phyloP scores from a whole-genome alignment of 23 tunicate species.

The Aplidium turbinatum region DNA sequence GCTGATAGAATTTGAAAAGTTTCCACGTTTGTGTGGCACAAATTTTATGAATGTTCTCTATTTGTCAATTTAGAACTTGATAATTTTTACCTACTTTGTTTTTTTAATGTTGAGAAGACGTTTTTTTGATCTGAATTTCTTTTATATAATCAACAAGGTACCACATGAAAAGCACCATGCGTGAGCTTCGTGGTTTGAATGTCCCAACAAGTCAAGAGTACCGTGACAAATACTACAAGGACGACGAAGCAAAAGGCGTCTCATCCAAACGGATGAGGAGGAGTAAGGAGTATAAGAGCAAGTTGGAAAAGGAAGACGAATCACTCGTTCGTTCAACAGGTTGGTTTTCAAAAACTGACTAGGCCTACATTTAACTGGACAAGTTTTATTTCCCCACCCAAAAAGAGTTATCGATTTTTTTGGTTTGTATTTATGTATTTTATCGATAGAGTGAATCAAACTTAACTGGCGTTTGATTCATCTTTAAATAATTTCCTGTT shows the following conservation, averaged over 20 bases:
- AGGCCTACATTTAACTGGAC: neutral
- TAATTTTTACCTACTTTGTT: too few relatives aligned
- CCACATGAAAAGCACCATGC: conserved; percentile 43
- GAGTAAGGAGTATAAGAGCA: conserved; percentile 7
- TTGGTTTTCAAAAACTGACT: neutral
- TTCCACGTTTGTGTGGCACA: neutral
- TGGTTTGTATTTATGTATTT: too few relatives aligned
- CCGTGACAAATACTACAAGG: neutral
- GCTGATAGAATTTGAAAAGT: neutral
- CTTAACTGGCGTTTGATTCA: too few relatives aligned
- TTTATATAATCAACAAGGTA: conserved; percentile 8
- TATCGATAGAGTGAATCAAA: too few relatives aligned
- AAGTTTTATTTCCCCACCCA: neutral
- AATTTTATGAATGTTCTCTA: too few relatives aligned
- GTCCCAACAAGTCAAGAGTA: conserved; percentile 1
- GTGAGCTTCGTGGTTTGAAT: conserved; percentile 36
- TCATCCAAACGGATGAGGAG: neutral
- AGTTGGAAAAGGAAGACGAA: conserved; percentile 51
- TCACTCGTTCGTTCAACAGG: conserved; percentile 43
- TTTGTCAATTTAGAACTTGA: too few relatives aligned
- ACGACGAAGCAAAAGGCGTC: conserved; percentile 1
- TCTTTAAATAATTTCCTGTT: too few relatives aligned
- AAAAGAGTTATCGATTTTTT: neutral
- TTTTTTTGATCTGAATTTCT: neutral
- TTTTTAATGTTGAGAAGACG: neutral